Conservation (phyloP, 1,140 invertebrate genomes). For the Probaryconus sp. region DNA sequence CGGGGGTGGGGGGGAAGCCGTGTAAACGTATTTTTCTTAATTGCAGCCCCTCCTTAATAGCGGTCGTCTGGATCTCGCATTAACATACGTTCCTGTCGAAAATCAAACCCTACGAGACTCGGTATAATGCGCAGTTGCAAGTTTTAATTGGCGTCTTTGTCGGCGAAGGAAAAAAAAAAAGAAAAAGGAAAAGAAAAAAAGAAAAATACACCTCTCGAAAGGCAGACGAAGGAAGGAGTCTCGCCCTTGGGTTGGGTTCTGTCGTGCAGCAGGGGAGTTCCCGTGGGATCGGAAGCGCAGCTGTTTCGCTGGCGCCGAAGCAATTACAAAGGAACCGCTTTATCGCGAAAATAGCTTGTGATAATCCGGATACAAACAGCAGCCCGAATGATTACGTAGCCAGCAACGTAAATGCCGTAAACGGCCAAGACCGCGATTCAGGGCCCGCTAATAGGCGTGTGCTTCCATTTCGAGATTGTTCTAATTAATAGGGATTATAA, state of each 20-base stretch:
- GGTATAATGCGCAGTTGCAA: constrained; percentile 45
- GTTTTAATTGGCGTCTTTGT: constrained; percentile 60
- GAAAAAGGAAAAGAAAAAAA: constrained; percentile 22
- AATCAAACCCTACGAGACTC: constrained; percentile 6
- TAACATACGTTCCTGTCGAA: constrained; percentile 33
- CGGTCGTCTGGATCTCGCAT: constrained; percentile 25
- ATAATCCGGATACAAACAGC: constrained; percentile 71
- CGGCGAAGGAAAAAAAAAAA: constrained; percentile 18
- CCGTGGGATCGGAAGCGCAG: constrained; percentile 68
- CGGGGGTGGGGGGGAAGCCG: no score
- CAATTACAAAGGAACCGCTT: constrained; percentile 76
- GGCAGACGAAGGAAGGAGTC: not conserved
- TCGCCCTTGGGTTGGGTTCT: no score
- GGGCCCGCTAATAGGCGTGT: constrained; percentile 64
- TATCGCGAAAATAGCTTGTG: constrained; percentile 72
- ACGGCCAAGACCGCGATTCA: constrained; percentile 64
- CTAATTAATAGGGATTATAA: constrained; percentile 77
- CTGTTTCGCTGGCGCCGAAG: constrained; percentile 69
- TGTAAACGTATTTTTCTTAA: constrained; percentile 25
- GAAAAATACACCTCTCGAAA: constrained; percentile 5
- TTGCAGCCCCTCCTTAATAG: no score
- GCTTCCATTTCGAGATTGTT: constrained; percentile 72
- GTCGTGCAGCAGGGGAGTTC: constrained; percentile 26
- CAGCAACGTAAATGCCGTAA: constrained; percentile 68
- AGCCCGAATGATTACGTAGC: constrained; percentile 73